Evolutionary conservation across 2,797 vertebrate genomes (phyloP).

Genomic region (Synanceia verrucosa): DNA sequence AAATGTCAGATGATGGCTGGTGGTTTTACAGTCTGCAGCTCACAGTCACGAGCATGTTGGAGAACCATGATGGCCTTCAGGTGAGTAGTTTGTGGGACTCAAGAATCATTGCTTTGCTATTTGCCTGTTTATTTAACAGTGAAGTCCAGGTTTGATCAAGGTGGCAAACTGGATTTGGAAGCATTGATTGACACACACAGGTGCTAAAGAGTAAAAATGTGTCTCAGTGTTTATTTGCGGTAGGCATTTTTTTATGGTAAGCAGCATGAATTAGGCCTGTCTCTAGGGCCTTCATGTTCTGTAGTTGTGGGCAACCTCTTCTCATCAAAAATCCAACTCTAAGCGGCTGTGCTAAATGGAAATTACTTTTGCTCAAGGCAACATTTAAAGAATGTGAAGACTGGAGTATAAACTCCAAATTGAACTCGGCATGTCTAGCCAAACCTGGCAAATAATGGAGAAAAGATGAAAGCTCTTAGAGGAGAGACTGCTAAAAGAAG

Average conservation of each 20-base stretch:
- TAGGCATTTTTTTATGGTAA: background rate
- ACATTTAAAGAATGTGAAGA: constrained; percentile 24
- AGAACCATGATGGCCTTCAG: background rate
- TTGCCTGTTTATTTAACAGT: background rate
- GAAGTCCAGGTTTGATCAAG: background rate
- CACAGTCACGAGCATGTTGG: background rate
- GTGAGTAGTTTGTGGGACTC: background rate
- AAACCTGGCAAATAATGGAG: constrained; percentile 20
- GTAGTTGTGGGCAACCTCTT: constrained; percentile 14
- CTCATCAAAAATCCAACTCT: constrained; percentile 25
- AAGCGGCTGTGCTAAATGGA: constrained; percentile 19
- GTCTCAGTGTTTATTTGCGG: background rate
- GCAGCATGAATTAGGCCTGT: background rate
- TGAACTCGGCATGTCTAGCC: constrained; percentile 13
- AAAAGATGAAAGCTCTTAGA: constrained; percentile 34
- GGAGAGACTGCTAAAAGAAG: constrained; percentile 16
- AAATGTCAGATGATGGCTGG: background rate
- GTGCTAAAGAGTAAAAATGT: background rate
- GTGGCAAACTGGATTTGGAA: background rate
- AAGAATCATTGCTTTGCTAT: background rate
- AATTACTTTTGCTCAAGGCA: constrained; percentile 34
- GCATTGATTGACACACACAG: background rate
- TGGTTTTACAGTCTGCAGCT: background rate
- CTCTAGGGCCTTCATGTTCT: background rate
- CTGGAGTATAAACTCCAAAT: constrained; percentile 20